phyloP scores from a whole-genome alignment of 2,888 invertebrate species.

The Urechis unicinctus region DNA sequence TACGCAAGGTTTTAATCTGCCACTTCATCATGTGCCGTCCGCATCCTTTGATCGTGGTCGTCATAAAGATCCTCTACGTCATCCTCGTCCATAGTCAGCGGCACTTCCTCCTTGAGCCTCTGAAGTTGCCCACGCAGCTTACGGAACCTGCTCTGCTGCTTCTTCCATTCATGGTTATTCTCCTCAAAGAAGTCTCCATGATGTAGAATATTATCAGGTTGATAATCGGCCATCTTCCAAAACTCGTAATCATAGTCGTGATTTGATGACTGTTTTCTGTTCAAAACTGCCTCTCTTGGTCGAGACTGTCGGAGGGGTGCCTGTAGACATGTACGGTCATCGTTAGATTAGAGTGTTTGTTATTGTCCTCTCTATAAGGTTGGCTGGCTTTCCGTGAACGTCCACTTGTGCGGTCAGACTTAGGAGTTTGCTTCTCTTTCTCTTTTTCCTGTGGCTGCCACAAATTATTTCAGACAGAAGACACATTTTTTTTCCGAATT shows the following conservation, averaged over 20 bases:
- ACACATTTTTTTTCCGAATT: no score
- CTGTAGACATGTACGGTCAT: neutral
- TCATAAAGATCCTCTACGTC: slow-evolving; percentile 22
- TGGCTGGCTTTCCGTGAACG: no score
- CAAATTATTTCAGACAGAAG: no score
- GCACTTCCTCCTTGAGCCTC: slow-evolving; percentile 15
- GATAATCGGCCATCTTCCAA: slow-evolving; percentile 14
- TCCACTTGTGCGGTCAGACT: no score
- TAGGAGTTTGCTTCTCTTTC: no score
- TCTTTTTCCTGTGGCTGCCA: no score
- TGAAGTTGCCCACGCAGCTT: slow-evolving; percentile 15
- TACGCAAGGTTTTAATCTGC: slow-evolving; percentile 16
- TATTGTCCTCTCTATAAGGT: no score
- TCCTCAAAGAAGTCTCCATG: slow-evolving; percentile 20
- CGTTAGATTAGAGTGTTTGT: no score
- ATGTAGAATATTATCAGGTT: slow-evolving; percentile 16
- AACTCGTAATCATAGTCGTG: slow-evolving; percentile 13
- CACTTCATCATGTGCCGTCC: slow-evolving; percentile 18
- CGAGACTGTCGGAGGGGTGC: neutral
- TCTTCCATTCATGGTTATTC: slow-evolving; percentile 14
- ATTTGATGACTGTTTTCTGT: slow-evolving; percentile 9
- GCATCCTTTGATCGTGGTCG: slow-evolving; percentile 18
- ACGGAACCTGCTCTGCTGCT: slow-evolving; percentile 16
- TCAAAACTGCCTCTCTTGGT: slow-evolving; percentile 4
- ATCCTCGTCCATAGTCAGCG: slow-evolving; percentile 18